Evolutionary conservation across 1,140 invertebrate species (phyloP).

Genomic region (Chymomyza costata): DNA sequence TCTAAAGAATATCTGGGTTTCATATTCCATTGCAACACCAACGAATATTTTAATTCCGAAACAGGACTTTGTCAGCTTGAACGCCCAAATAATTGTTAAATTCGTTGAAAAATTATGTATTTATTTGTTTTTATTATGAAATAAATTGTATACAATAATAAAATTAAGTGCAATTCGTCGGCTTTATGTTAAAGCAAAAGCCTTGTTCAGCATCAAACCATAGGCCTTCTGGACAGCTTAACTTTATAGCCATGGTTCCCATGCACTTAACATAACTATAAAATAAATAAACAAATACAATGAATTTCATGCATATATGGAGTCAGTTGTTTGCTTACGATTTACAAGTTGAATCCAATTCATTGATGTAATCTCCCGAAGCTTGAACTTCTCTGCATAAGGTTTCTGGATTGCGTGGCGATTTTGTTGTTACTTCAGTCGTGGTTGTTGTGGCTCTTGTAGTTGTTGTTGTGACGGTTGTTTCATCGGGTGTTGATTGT

Average conservation of each 20-base stretch:
- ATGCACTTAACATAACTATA: slow-evolving; percentile 6
- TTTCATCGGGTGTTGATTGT: no score
- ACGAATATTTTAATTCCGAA: slow-evolving; percentile 38
- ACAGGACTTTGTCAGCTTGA: slow-evolving; percentile 25
- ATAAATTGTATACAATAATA: not conserved
- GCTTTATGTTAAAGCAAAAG: slow-evolving; percentile 5
- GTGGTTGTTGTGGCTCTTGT: no score
- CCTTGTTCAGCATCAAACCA: no score
- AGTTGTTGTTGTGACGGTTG: slow-evolving; percentile 5
- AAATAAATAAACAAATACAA: not conserved
- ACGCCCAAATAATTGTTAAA: slow-evolving; percentile 39
- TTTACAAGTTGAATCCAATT: slow-evolving; percentile 28
- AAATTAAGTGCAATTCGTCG: slow-evolving; percentile 18
- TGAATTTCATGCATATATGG: no score
- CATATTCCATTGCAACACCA: slow-evolving; percentile 42
- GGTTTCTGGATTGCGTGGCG: slow-evolving; percentile 15
- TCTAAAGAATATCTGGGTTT: slow-evolving; percentile 43
- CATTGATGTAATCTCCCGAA: slow-evolving; percentile 4
- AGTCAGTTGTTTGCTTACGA: no score
- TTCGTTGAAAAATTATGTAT: not conserved
- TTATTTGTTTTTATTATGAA: not conserved
- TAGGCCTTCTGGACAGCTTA: no score
- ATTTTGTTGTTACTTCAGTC: not conserved
- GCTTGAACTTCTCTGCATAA: slow-evolving; percentile 10
- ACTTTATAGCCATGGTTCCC: no score